Evolutionary conservation across 1,140 invertebrate species (phyloP), one percentile per base, ranked within the genome.

Genomic region (Drosophila repletoides): DNA sequence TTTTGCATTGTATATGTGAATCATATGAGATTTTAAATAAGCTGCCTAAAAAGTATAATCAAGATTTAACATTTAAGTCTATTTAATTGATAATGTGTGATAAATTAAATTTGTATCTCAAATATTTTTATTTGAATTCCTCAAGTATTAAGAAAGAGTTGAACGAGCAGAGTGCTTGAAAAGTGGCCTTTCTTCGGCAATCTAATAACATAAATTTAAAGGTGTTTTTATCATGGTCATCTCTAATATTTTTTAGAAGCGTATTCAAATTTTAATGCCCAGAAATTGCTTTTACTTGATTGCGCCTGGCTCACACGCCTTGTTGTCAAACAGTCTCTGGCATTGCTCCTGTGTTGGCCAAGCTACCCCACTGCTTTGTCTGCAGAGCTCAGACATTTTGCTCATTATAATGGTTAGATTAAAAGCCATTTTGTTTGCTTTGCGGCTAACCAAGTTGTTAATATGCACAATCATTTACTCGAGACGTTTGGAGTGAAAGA

Each of bases 381-480:
- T 55, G 43, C 26, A 29, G 19, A 31, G 7, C 26, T 41, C 19
- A 36, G 46, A 52, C 41, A 55, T 59, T 60, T 31, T 71, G 34
- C 53, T 71, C 53, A 73, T 71, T 73, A 73, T 70, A 64, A 48
- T 73, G 70, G 59, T 73, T 49, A 59, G 67, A 73, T 73, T 73
- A 73, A 71, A 71, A 73, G 70, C 70, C 60, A 71, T 60, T 74
- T 52, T 67, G 68, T 72, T 72, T 74, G 68, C 72, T 40, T 67
- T 74, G 68, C 38, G 72, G 68, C 72, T 72, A 72, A 72, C 55
- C 53, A 67, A 74, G 68, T 72, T 74, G 63, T 74, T 74, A 74
- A 67, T 61, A 72, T 74, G 68, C 48, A 66, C 28, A 71, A 73
- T 71, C 53, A 73, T 73, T 71, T 72, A 72, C 68, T 67, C 21